Base-by-base conservation (phyloP, 1,140 invertebrate genomes). In the Neoseiulus cucumeris region DNA sequence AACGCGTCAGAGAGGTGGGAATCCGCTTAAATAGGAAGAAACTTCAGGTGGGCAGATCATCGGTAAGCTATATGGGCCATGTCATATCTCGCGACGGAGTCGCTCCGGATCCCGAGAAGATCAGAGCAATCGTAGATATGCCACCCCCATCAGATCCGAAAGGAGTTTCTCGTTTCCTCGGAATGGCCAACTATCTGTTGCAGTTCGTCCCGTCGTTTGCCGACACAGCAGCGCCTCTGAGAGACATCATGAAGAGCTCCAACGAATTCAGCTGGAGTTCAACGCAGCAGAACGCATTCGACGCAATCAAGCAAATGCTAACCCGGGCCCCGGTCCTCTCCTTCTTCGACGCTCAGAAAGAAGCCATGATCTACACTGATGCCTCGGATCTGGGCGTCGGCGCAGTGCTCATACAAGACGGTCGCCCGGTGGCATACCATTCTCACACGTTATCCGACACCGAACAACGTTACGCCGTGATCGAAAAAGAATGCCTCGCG, bases 91-190 rank as follows among this genome's bases (percentile, higher is more conserved):
- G n/a, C 1, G 47, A 73, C 9, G 78, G 79, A 14, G 20, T 78
- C 2, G 66, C 70, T 42, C 69, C 73, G 0, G 74, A 77, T 68
- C 75, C 75, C 0, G 72, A 73, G 12, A 79, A 79, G 67, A 67
- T 77, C n/a, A 44, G 67, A 39, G 72, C 76, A 6, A 75, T 79
- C 2, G 18, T 71, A n/a, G 70, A 78, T 1, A 74, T 74, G 67
- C 70, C 73, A 6, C 66, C 47, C n/a, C 77, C 79, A 14, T 69
- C 39, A 17, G 70, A 72, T 64, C 64, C 72, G 25, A 73, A 68
- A 28, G 70, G 76, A 67, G 25, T 79, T 18, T 69, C 68, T 67
- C 65, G 68, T 44, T 72, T 76, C 72, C 64, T 75, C 51, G 76
- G 76, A 7, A 66, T 76, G 33, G 33, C 33, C 4, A 39, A 39